Conservation (phyloP, 2,888 invertebrate genomes). For the Pyrochroa serraticornis region DNA sequence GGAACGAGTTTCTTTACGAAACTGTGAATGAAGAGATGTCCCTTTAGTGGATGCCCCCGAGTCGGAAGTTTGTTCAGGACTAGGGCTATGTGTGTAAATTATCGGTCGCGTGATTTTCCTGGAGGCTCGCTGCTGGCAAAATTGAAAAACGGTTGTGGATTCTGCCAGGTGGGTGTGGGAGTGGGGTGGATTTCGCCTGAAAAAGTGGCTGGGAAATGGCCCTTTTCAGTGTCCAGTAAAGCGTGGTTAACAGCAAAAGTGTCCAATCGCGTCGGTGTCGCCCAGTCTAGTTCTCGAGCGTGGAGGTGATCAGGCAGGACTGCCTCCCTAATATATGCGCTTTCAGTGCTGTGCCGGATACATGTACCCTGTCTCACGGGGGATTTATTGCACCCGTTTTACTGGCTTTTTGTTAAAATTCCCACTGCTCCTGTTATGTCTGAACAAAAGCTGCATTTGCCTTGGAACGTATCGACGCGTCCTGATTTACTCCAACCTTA, state of each 20-base stretch:
- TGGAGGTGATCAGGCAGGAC: constrained; percentile 32
- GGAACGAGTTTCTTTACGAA: no score
- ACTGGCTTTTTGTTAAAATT: constrained; percentile 50
- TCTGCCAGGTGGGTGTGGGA: no score
- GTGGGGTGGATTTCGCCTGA: neutral
- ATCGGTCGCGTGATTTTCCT: no score
- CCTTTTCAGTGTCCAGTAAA: constrained; percentile 21
- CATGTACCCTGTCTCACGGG: constrained; percentile 49
- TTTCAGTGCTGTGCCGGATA: constrained; percentile 48
- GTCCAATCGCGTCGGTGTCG: constrained; percentile 17
- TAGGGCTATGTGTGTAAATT: no score
- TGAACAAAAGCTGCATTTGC: constrained; percentile 44
- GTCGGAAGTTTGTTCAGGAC: no score
- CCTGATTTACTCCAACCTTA: constrained; percentile 34
- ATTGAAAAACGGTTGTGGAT: no score
- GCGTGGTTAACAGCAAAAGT: constrained; percentile 23
- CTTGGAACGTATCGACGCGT: constrained; percentile 33
- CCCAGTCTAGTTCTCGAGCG: constrained; percentile 6
- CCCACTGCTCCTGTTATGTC: constrained; percentile 45
- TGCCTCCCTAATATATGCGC: constrained; percentile 48
- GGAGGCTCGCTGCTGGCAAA: no score
- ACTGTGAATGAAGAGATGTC: no score
- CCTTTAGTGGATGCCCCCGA: no score
- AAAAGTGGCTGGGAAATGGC: constrained; percentile 18
- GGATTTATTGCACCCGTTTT: constrained; percentile 49